Conservation (phyloP, 2,113 vertebrate genomes). For the Phaethornis superciliosus region DNA sequence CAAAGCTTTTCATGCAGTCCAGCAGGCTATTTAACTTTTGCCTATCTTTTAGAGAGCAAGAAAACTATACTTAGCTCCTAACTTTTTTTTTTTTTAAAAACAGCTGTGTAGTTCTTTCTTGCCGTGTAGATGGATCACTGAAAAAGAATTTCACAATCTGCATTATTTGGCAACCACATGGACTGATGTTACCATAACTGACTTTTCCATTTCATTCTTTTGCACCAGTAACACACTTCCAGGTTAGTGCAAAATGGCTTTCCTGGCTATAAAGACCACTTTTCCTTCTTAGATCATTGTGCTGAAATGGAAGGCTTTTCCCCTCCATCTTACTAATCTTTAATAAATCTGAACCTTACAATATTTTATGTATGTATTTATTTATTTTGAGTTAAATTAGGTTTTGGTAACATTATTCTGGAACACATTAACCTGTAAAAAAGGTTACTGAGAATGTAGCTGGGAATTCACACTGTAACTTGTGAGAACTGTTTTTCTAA, state of each 20-base stretch:
- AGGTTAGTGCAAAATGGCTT: not conserved
- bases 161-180: not conserved
- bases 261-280: not conserved
- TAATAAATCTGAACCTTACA: not conserved
- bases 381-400: not conserved
- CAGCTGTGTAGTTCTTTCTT: not conserved
- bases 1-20: not conserved
- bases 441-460: not conserved
- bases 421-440: not conserved
- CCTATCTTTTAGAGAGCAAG: not conserved
- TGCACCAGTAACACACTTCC: not conserved
- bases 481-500: not conserved
- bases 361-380: not conserved
- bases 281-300: not conserved
- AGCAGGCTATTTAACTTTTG: not conserved
- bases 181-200: not conserved
- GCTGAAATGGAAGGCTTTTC: not conserved
- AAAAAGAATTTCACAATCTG: not conserved
- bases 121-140: not conserved
- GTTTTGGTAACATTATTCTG: not conserved
- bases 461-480: not conserved
- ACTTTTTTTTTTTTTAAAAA: not conserved
- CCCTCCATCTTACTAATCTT: not conserved
- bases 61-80: not conserved
- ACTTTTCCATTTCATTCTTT: not conserved